Evolutionary conservation across 2,888 invertebrate species (phyloP).

Genomic region (Hyles lineata): DNA sequence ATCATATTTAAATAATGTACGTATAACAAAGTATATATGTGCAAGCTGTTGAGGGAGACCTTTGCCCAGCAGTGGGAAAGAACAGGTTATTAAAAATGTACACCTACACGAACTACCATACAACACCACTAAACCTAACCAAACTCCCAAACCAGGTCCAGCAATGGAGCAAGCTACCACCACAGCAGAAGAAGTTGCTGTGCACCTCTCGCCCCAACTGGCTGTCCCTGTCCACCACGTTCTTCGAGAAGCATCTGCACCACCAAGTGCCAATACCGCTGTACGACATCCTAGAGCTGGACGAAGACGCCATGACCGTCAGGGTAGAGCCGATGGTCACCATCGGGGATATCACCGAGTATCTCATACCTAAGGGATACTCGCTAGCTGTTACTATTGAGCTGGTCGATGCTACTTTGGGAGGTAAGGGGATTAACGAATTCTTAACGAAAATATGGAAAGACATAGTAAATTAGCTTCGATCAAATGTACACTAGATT

Average conservation of each 20-base stretch:
- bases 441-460: too few species aligned
- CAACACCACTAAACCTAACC: too few species aligned
- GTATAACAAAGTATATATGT: too few species aligned
- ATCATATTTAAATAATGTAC: background rate
- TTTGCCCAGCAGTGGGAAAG: too few species aligned
- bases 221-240: slow-evolving; percentile 88
- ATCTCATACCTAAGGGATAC: slow-evolving; percentile 87
- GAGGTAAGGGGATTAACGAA: slow-evolving; percentile 63
- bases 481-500: too few species aligned
- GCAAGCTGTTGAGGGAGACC: too few species aligned
- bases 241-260: slow-evolving; percentile 87
- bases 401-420: slow-evolving; percentile 88
- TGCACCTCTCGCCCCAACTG: slow-evolving; percentile 89
- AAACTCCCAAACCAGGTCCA: slow-evolving; percentile 64
- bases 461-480: too few species aligned
- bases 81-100: too few species aligned
- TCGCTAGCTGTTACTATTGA: slow-evolving; percentile 88
- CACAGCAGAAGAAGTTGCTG: slow-evolving; percentile 78
- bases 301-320: slow-evolving; percentile 84
- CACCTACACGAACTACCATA: background rate
- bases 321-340: slow-evolving; percentile 88
- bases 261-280: slow-evolving; percentile 87
- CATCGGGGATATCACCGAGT: slow-evolving; percentile 87
- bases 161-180: slow-evolving; percentile 80
- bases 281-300: slow-evolving; percentile 85